Conservation (phyloP, 2,888 invertebrate species). For the Taphrorychus bicolor region DNA sequence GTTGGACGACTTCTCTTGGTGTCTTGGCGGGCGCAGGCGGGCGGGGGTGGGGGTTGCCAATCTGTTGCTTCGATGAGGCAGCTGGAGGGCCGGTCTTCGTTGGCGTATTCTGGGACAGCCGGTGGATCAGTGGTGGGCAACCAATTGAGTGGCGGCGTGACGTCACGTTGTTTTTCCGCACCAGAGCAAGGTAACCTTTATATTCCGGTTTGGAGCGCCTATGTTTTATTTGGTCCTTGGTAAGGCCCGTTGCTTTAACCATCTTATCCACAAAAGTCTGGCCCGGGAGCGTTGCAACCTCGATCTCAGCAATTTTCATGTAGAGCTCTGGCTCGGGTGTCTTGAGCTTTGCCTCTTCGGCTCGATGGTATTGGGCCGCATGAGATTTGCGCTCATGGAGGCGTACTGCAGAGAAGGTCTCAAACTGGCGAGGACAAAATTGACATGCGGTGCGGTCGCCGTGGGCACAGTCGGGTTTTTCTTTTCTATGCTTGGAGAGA, state of each 20-base stretch:
- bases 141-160: too few species aligned
- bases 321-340: neutral
- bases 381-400: neutral
- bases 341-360: neutral
- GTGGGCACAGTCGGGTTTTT: neutral
- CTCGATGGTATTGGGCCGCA: neutral
- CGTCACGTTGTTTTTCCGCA: neutral
- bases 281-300: too few species aligned
- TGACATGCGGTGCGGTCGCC: neutral
- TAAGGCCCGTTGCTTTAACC: conserved; percentile 17
- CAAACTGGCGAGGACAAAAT: neutral
- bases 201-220: conserved; percentile 17
- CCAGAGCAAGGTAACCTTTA: neutral
- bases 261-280: conserved; percentile 12
- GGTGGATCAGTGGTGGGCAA: too few species aligned
- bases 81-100: too few species aligned
- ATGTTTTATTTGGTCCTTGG: conserved; percentile 19
- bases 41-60: too few species aligned
- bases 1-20: too few species aligned
- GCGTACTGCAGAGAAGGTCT: neutral
- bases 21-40: too few species aligned
- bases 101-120: too few species aligned
- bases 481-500: neutral
- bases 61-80: too few species aligned
- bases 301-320: neutral